Conservation (phyloP, 2,797 vertebrate species). For the Cheirogaleus major region DNA sequence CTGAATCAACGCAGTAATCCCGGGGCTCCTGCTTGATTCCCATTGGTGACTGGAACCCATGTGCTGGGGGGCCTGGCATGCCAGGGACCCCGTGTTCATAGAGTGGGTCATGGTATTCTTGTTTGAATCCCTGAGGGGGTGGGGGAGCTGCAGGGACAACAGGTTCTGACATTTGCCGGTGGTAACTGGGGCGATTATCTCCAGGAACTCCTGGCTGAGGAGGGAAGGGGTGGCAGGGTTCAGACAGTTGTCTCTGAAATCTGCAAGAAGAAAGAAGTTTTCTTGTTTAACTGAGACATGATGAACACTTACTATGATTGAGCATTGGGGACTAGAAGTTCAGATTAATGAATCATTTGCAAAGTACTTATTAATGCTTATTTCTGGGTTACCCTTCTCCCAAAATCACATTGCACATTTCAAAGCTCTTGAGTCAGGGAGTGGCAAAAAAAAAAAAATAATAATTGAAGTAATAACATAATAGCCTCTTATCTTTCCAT, state of each 20-base stretch:
- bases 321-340: background rate
- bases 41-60: slow-evolving; percentile 92
- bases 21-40: slow-evolving; percentile 97
- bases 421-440: background rate
- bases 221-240: slow-evolving; percentile 91
- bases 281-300: background rate
- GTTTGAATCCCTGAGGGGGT: slow-evolving; percentile 95
- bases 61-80: slow-evolving; percentile 85
- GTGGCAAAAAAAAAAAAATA: background rate
- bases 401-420: background rate
- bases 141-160: slow-evolving; percentile 87
- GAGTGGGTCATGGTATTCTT: slow-evolving; percentile 94
- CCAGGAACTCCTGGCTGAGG: slow-evolving; percentile 88
- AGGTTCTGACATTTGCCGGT: slow-evolving; percentile 96
- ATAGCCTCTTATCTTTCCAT: background rate
- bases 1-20: slow-evolving; percentile 98
- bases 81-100: slow-evolving; percentile 93
- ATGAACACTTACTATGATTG: background rate
- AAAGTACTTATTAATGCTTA: slow-evolving; percentile 12
- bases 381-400: background rate
- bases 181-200: slow-evolving; percentile 92
- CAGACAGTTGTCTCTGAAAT: slow-evolving; percentile 97
- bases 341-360: slow-evolving; percentile 5
- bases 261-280: slow-evolving; percentile 79
- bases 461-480: background rate